Percentiles rank a stretch among this genome's conserved stretches.
phyloP scores from a whole-genome alignment of 2,113 vertebrate species.

The Scortum barcoo region DNA sequence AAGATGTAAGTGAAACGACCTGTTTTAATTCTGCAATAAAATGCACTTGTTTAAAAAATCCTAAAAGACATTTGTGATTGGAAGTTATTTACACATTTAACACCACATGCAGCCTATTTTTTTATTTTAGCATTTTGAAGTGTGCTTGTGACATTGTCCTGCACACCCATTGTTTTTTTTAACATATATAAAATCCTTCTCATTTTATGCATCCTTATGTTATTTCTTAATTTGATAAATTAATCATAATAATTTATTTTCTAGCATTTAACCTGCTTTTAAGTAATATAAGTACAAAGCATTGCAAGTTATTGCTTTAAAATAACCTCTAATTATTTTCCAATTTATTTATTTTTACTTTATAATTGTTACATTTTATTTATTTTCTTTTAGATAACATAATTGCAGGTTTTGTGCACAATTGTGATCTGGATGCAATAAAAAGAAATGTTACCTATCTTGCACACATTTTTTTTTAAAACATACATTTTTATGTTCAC shows the following conservation, averaged over 20 bases:
- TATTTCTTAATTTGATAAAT: neutral
- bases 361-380: neutral
- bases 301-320: neutral
- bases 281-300: too few relatives aligned
- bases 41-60: constrained; percentile 24
- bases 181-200: neutral
- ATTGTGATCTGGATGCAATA: neutral
- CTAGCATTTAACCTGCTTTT: neutral
- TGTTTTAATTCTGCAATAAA: constrained; percentile 52
- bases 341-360: neutral
- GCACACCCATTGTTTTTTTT: neutral
- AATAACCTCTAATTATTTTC: neutral
- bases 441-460: neutral
- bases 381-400: neutral
- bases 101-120: constrained; percentile 6
- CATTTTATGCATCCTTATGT: neutral
- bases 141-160: constrained; percentile 5
- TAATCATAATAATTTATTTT: neutral
- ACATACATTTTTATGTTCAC: neutral
- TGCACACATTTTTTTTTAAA: neutral
- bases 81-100: constrained; percentile 10
- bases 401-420: neutral
- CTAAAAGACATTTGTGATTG: neutral
- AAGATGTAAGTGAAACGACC: constrained; percentile 42
- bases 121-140: neutral